Base-by-base conservation (phyloP, 2,797 vertebrate genomes). In the Mormyrops attenuatus region DNA sequence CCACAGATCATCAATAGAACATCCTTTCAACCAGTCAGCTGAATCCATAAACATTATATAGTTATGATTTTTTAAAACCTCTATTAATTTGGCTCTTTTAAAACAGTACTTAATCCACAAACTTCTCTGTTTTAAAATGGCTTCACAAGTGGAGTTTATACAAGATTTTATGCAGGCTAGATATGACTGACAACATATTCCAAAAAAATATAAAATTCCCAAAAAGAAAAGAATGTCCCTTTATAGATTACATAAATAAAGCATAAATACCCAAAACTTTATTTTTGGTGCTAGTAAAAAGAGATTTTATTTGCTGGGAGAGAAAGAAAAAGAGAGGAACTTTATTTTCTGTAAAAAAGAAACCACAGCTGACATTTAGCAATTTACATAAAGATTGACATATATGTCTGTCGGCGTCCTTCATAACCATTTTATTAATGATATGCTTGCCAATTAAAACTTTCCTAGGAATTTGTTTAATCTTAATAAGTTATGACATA, bases 11-110 rank as follows among this genome's bases (percentile, higher is more conserved):
- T 87, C 73, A 30, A 17, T 6, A 87, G 15, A 22, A 8, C 38
- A 53, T 52, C 47, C 22, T 50, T 50, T 15, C 44, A 53, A 85
- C 22, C 26, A 30, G 22, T 85, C 26, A 17, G 50, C 2, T 13
- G 13, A 17, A 9, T 77, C 11, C 26, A 50, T 57, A 9, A 63
- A 9, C 22, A 63, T 63, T 26, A 26, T n/a, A 7, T 5, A 53
- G 30, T 22, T 22, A 26, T 15, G 26, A 15, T 53, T 60, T 90
- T 63, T 11, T n/a, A 20, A 66, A 88, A 86, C 60, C 30, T 50
- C 57, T 55, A 47, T 63, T 63, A 82, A 63, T 90, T 60, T 88
- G 66, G 84, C 57, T 26, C 13, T n/a, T 47, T 88, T 38, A 44
- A 66, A 63, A 87, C 50, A 52, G 66, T 49, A 49, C 47, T 6